Evolutionary conservation across 2,888 invertebrate species (phyloP), one percentile per base, ranked within the genome.

Genomic region (Cepaea hortensis): DNA sequence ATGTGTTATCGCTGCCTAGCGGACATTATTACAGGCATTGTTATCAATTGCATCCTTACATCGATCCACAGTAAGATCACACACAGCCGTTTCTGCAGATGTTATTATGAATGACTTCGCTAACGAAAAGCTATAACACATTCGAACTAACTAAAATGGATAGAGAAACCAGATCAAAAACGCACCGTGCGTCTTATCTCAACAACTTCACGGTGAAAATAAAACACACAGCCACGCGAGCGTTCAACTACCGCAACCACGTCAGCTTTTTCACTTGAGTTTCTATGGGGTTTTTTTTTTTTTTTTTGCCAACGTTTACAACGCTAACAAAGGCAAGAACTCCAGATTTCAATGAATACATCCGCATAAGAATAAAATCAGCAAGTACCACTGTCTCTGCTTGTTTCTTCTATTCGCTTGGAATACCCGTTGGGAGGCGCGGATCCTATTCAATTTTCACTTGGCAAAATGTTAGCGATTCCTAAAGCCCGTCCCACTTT

Each of bases 401-500:
- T 50, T 15, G 18, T 70, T 70, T 70, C 50, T 68, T 68, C 81
- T 70, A 70, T 81, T 81, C 81, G 81, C 70, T 13, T 81, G 48
- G n/a, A 50, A 48, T 48, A 68, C 68, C 70, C 70, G 50, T 70
- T 61, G 83, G 83, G 83, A 83, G 83, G 73, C 73, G 83, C 70
- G 73, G 48, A 62, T 35, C 50, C 35, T 11, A 73, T 73, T 61
- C 83, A 83, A 61, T 83, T 83, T 73, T 48, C 70, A 4, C 20
- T 50, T 81, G 35, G 35, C 55, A 23, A 73, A 83, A 73, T 83
- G 55, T 55, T 23, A 75, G 9, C 9, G 46, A 23, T 2, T 23
- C 35, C 0, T 72, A 9, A 83, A 77, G 84, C 65, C 84, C 84
- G 48, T 76, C 84, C 84, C 84, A 61, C 76, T 76, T 77, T 72